phyloP scores from a whole-genome alignment of 2,888 invertebrate genomes.

The Agrotis ipsilon region DNA sequence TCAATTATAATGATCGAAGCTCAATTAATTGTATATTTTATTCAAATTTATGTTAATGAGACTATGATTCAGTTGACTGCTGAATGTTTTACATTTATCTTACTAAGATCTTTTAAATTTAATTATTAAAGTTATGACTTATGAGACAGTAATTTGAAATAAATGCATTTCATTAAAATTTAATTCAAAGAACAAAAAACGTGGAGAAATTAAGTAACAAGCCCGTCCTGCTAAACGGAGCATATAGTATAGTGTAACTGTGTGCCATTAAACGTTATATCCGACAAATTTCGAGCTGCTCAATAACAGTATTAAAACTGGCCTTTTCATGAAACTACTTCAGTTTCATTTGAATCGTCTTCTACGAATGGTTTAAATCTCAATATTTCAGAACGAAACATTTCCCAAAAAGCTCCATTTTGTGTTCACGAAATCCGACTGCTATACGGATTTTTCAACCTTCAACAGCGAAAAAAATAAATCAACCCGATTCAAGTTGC shows the following conservation, averaged over 20 bases:
- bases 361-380: conserved; percentile 30
- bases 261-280: background rate
- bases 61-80: too few relatives aligned
- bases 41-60: too few relatives aligned
- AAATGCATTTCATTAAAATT: too few relatives aligned
- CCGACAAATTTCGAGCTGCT: background rate
- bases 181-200: too few relatives aligned
- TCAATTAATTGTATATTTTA: too few relatives aligned
- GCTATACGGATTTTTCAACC: conserved; percentile 36
- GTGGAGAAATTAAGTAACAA: background rate
- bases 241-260: background rate
- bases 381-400: conserved; percentile 39
- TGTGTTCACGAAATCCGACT: conserved; percentile 18
- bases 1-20: too few relatives aligned
- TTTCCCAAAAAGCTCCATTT: conserved; percentile 35
- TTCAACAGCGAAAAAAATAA: conserved; percentile 47
- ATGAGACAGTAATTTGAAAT: too few relatives aligned
- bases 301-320: conserved; percentile 24
- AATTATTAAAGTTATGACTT: too few relatives aligned
- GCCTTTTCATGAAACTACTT: conserved; percentile 45
- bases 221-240: background rate
- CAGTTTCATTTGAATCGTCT: conserved; percentile 25
- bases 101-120: too few relatives aligned
- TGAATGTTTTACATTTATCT: too few relatives aligned
- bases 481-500: conserved; percentile 49